phyloP scores from a whole-genome alignment of 2,888 invertebrate genomes.

The Oscheius myriophilus region DNA sequence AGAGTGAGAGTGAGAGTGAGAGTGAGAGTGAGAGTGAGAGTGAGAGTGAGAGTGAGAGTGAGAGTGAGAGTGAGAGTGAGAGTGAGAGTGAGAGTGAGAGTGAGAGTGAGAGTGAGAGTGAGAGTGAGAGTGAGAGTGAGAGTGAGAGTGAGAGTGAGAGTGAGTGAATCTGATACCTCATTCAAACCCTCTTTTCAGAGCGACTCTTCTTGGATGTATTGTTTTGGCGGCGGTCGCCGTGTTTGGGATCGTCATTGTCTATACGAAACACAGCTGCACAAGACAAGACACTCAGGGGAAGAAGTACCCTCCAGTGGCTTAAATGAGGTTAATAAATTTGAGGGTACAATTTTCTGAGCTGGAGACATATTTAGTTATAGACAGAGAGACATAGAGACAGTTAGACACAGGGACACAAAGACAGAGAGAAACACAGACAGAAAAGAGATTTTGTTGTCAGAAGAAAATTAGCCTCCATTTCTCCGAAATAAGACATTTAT shows the following conservation, averaged over 20 bases:
- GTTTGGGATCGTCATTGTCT: conserved; percentile 56
- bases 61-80: not conserved
- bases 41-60: not conserved
- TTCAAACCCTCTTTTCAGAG: conserved; percentile 11
- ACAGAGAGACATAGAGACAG: no score
- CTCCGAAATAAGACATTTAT: no score
- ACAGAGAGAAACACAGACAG: no score
- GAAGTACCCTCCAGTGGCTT: no score
- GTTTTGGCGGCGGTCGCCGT: conserved; percentile 41
- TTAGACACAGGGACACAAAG: no score
- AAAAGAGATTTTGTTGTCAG: no score
- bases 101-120: not conserved
- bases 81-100: not conserved
- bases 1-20: not conserved
- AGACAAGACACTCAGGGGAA: no score
- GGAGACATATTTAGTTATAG: no score
- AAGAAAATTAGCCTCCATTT: no score
- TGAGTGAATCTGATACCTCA: no score
- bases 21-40: not conserved
- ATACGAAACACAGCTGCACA: conserved; percentile 34
- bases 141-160: not conserved
- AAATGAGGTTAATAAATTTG: no score
- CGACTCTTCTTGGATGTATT: conserved; percentile 20
- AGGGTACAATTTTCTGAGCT: no score
- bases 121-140: not conserved